Evolutionary conservation across 1,140 invertebrate genomes (phyloP), one percentile per base, ranked within the genome.

Genomic region (Drosophila jambulina): DNA sequence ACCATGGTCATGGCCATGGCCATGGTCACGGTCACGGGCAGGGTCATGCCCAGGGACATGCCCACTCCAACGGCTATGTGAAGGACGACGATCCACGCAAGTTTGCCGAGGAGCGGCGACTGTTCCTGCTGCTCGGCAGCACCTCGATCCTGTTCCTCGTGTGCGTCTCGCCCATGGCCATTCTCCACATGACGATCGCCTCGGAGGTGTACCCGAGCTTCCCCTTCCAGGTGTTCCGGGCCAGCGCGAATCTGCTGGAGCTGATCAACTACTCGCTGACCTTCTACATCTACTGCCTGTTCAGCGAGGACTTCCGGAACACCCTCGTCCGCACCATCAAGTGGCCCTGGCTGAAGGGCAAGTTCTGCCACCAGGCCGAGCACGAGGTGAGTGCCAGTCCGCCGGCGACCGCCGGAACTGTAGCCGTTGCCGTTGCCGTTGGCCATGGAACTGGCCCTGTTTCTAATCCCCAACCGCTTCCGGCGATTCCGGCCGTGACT

Each of bases 221-320:
- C 80, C 94, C 94, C 60, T 96, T 96, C 88, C 95, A 96, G 93
- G 94, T 96, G 9, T 97, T 97, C 80, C 94, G 96, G 27, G 96
- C 96, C 0, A 88, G 95, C 27, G 96, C 96, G 13, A 97, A 96
- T 92, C 93, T 96, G 15, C 88, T 97, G 68, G 96, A 97, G 92
- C 93, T 97, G 23, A 95, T 94, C 64, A 96, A 97, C 91, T 97
- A 96, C 82, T 96, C 96, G 42, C 94, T 96, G 46, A 96, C 96
- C 4, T 96, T 97, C 93, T 97, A 97, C 91, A 96, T 97, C 45
- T 96, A 97, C 91, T 96, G 96, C 74, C 91, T 96, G 49, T 97
- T 96, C 90, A 96, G 96, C 36, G 95, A 96, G 80, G 96, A 96
- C 76, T 96, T 96, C 80, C 94, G 96, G 15, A 95, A 94, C 75